These are phyloP conservation scores for Acyrthosiphon pisum DNA, from an alignment of 1,140 invertebrate species.

Conservation along the genomic window DNA sequence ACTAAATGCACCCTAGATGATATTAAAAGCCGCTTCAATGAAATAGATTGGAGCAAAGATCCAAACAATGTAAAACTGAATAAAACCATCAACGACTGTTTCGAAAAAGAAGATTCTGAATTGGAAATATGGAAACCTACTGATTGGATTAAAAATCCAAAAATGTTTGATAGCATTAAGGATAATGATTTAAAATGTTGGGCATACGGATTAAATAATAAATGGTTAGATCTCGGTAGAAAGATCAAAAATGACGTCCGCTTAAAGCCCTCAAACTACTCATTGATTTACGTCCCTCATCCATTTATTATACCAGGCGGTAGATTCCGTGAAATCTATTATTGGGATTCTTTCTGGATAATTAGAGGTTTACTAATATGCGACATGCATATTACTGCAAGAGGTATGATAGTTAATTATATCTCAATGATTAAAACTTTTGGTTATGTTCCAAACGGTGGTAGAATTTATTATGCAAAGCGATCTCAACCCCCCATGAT, in stretches of 20 bases:
- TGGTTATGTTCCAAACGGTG: conserved; percentile 90
- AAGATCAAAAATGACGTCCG: conserved; percentile 83
- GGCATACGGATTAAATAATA: conserved; percentile 72
- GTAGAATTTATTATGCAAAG: conserved; percentile 83
- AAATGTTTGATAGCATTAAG: conserved; percentile 70
- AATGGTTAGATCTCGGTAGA: conserved; percentile 84
- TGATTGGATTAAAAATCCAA: conserved; percentile 78
- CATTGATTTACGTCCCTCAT: conserved; percentile 87
- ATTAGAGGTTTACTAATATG: conserved; percentile 83
- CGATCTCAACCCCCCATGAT: conserved; percentile 88
- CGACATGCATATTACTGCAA: conserved; percentile 81
- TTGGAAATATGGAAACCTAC: conserved; percentile 77
- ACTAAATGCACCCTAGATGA: conserved; percentile 70
- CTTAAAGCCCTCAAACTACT: conserved; percentile 75
- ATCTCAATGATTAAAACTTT: conserved; percentile 76
- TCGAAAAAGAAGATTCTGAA: conserved; percentile 77
- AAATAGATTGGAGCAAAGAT: too few species aligned
- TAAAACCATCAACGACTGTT: conserved; percentile 73
- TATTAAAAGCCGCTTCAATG: conserved; percentile 66
- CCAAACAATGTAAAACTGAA: conserved; percentile 68
- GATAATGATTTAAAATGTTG: conserved; percentile 75
- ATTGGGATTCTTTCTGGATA: conserved; percentile 97
- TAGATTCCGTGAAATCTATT: conserved; percentile 91
- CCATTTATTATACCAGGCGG: conserved; percentile 93
- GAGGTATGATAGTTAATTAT: conserved; percentile 84